phyloP scores from a whole-genome alignment of 2,888 invertebrate genomes.

The Ormyrus thymus region DNA sequence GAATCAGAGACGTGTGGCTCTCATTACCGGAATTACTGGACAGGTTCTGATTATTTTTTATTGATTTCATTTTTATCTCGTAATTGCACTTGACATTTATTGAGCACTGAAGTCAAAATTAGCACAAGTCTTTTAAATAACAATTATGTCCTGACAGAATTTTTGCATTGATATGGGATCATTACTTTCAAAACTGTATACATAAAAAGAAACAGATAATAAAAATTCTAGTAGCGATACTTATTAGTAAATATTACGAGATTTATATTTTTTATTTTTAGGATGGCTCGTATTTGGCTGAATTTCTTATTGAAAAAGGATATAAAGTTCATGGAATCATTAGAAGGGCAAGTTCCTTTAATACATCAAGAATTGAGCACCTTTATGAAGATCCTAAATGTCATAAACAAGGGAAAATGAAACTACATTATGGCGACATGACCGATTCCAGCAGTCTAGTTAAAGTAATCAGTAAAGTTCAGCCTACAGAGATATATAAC shows the following conservation, averaged over 20 bases:
- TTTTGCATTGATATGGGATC: neutral
- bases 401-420: constrained; percentile 92
- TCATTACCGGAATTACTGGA: constrained; percentile 98
- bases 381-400: constrained; percentile 92
- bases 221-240: neutral
- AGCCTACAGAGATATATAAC: constrained; percentile 97
- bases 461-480: constrained; percentile 86
- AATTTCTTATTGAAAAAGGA: constrained; percentile 92
- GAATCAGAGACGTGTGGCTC: constrained; percentile 82
- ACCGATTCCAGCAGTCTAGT: constrained; percentile 97
- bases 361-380: constrained; percentile 97
- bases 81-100: neutral
- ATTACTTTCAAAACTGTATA: neutral
- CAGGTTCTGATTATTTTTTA: constrained; percentile 82
- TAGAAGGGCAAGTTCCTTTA: constrained; percentile 95
- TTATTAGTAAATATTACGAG: neutral
- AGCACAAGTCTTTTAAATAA: neutral
- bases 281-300: constrained; percentile 99
- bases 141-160: neutral
- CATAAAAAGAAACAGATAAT: neutral
- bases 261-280: constrained; percentile 69
- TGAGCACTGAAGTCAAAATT: neutral
- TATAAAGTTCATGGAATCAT: constrained; percentile 98
- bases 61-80: neutral
- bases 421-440: constrained; percentile 98